Percentiles rank a stretch among this genome's conserved stretches.
Evolutionary conservation across 2,888 invertebrate genomes (phyloP).

Genomic region (Drosophila neonasuta): DNA sequence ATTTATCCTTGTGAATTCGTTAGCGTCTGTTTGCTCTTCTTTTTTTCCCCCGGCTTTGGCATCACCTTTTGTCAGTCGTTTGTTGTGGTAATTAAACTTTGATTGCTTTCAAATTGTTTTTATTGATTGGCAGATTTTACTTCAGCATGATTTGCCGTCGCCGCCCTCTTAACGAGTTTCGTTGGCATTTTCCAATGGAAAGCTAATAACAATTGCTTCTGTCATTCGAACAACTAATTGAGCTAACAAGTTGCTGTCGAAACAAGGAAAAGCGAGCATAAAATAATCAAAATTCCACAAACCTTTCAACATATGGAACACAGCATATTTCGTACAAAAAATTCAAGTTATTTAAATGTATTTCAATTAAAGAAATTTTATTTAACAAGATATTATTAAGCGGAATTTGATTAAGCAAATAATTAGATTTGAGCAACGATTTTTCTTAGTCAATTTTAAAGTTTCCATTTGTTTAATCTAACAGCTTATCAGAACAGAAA

Average conservation of each 20-base stretch:
- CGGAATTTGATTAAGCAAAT: too few species aligned
- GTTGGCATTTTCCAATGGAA: conserved; percentile 27
- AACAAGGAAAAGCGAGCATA: not conserved
- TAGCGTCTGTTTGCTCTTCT: conserved; percentile 52
- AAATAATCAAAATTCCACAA: not conserved
- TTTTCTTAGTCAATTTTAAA: too few species aligned
- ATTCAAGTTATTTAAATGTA: not conserved
- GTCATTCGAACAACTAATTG: conserved; percentile 37
- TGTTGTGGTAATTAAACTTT: conserved; percentile 74
- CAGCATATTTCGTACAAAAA: not conserved
- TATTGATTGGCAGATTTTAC: conserved; percentile 67
- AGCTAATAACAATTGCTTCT: conserved; percentile 29
- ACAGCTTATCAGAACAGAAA: too few species aligned
- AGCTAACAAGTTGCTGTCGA: conserved; percentile 23
- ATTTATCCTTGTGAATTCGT: conserved; percentile 49
- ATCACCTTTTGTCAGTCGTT: conserved; percentile 56
- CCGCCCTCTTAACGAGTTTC: conserved; percentile 37
- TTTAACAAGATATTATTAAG: not conserved
- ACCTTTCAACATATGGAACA: not conserved
- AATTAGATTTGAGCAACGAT: too few species aligned
- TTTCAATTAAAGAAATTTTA: not conserved
- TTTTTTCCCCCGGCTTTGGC: not conserved
- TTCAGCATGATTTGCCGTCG: not conserved
- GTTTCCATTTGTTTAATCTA: too few species aligned
- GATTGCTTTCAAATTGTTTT: conserved; percentile 74